Conservation (phyloP, 2,888 invertebrate species). For the Hololepta plana region DNA sequence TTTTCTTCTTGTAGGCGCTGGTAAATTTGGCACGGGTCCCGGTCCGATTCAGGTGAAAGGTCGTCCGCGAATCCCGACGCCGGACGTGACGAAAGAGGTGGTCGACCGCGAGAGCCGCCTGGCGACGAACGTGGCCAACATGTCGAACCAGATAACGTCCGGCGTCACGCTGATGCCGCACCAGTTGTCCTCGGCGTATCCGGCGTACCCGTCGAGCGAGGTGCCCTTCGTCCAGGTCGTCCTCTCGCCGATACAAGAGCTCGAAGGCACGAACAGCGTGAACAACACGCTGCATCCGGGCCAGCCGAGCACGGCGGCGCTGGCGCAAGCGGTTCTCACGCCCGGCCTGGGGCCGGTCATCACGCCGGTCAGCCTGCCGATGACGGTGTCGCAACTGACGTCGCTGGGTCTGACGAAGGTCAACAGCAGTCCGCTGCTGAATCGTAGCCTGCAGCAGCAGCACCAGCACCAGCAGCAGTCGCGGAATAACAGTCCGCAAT, state of each 20-base stretch:
- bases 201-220: slow-evolving; percentile 31
- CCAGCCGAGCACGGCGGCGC: slow-evolving; percentile 54
- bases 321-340: slow-evolving; percentile 61
- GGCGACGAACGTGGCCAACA: slow-evolving; percentile 23
- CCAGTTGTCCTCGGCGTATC: slow-evolving; percentile 30
- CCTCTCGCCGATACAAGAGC: slow-evolving; percentile 68
- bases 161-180: slow-evolving; percentile 55
- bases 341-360: slow-evolving; percentile 34
- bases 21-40: slow-evolving; percentile 52
- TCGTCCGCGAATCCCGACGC: slow-evolving; percentile 76
- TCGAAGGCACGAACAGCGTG: slow-evolving; percentile 52
- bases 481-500: not conserved
- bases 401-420: slow-evolving; percentile 30
- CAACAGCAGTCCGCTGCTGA: slow-evolving; percentile 29
- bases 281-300: slow-evolving; percentile 54
- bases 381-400: slow-evolving; percentile 42
- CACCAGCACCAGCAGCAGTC: slow-evolving; percentile 9
- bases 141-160: slow-evolving; percentile 24
- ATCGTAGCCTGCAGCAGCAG: too few species aligned
- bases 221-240: slow-evolving; percentile 61
- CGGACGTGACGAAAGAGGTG: slow-evolving; percentile 69
- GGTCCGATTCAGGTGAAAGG: slow-evolving; percentile 50
- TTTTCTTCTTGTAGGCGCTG: slow-evolving; percentile 22
- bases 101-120: slow-evolving; percentile 51
- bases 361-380: slow-evolving; percentile 34